Evolutionary conservation across 64 coral and sea anemone species (phyloP).

Genomic region (Actinia equina): DNA sequence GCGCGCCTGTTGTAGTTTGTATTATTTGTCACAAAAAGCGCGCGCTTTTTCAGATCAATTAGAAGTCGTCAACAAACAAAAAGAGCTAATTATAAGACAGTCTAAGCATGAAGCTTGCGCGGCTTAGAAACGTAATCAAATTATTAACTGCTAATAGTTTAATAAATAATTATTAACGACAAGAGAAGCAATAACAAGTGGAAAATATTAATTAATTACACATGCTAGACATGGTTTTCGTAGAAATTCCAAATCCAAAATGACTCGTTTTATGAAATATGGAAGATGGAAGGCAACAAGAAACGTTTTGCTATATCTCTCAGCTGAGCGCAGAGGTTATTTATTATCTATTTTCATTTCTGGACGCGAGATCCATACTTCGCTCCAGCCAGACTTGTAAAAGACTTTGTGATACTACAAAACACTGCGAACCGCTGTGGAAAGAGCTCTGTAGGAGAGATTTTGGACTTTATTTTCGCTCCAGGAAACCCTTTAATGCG

Average conservation of each 20-base stretch:
- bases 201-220: neutral
- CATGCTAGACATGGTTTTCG: neutral
- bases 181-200: neutral
- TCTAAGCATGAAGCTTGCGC: neutral
- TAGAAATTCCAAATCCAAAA: neutral
- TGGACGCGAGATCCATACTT: conserved; percentile 54
- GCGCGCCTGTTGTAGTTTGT: too few relatives aligned
- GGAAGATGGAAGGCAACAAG: conserved; percentile 4
- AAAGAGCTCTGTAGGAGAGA: conserved; percentile 64
- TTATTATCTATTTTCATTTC: conserved; percentile 38
- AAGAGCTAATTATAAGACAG: neutral
- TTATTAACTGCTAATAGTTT: neutral
- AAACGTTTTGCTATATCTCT: conserved; percentile 34
- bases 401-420: conserved; percentile 43
- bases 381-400: conserved; percentile 54
- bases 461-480: conserved; percentile 56
- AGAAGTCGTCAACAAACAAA: neutral
- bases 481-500: conserved; percentile 46
- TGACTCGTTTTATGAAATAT: neutral
- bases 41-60: neutral
- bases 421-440: conserved; percentile 63
- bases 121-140: neutral
- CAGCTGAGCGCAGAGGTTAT: conserved; percentile 70
- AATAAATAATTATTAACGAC: neutral
- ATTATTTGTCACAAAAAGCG: neutral